Percentiles rank a stretch among this genome's conserved stretches.
These are phyloP conservation scores for Venustaconcha ellipsiformis DNA, from an alignment of 1,140 invertebrate species.

Conservation along the genomic window DNA sequence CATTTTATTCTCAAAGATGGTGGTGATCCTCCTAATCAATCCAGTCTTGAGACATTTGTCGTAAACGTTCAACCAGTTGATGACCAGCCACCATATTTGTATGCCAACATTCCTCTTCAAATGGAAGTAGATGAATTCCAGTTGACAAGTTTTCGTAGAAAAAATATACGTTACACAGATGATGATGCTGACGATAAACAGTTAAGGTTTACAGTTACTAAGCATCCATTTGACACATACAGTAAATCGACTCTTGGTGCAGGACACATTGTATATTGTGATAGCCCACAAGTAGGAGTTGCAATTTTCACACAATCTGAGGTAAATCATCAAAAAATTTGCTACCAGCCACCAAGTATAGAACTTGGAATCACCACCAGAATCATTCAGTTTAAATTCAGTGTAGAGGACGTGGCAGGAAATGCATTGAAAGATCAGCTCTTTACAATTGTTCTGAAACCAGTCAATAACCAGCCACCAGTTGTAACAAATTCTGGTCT, in stretches of 20 bases:
- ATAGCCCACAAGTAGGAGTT: conserved; percentile 53
- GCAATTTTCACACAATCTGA: conserved; percentile 66
- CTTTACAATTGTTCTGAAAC: conserved; percentile 64
- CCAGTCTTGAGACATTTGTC: conserved; percentile 57
- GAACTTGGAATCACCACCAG: conserved; percentile 66
- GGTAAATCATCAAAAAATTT: conserved; percentile 68
- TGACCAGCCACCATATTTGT: conserved; percentile 65
- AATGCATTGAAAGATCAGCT: conserved; percentile 63
- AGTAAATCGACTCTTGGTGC: conserved; percentile 53
- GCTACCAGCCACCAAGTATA: conserved; percentile 65
- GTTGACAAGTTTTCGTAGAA: conserved; percentile 60
- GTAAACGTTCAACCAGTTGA: conserved; percentile 67
- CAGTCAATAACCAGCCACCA: conserved; percentile 68
- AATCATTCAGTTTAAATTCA: conserved; percentile 65
- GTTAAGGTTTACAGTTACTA: conserved; percentile 57
- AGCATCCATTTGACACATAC: conserved; percentile 63
- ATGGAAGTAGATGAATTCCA: conserved; percentile 66
- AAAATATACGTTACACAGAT: conserved; percentile 64
- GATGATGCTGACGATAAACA: conserved; percentile 62
- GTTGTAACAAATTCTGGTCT: conserved; percentile 60
- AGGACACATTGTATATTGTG: conserved; percentile 64
- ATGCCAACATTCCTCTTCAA: conserved; percentile 54
- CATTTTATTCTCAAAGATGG: conserved; percentile 62
- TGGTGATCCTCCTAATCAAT: conserved; percentile 65
- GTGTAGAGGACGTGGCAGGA: conserved; percentile 64